phyloP scores from a whole-genome alignment of 2,113 vertebrate genomes.

The Myanophis thanlyinensis region DNA sequence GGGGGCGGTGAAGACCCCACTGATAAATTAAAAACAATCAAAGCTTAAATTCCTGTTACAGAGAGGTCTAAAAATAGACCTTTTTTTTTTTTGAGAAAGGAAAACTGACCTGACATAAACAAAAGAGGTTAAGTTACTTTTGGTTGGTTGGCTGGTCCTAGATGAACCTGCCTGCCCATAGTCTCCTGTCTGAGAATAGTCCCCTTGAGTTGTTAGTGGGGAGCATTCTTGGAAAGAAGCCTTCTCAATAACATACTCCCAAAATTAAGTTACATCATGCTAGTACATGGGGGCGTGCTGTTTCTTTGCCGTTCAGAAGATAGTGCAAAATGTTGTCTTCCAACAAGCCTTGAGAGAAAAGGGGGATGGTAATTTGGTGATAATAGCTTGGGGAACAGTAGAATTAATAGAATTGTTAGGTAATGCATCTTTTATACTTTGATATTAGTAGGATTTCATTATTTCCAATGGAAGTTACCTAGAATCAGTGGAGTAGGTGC shows the following conservation, averaged over 20 bases:
- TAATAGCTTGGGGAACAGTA: not conserved
- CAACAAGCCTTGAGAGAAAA: not conserved
- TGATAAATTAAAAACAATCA: not conserved
- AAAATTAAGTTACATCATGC: too few species aligned
- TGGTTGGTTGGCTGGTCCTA: not conserved
- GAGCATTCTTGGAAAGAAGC: not conserved
- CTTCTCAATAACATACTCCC: not conserved
- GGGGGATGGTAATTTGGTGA: not conserved
- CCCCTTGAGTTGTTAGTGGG: not conserved
- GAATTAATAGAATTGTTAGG: not conserved
- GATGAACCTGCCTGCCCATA: not conserved
- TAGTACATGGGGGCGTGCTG: not conserved
- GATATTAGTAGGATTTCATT: not conserved
- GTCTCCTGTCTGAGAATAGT: not conserved
- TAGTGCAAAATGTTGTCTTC: not conserved
- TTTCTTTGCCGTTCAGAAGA: not conserved
- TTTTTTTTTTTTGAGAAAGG: not conserved
- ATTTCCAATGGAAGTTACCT: not conserved
- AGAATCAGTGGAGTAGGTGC: not conserved
- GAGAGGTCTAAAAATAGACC: not conserved
- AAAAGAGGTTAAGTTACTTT: not conserved
- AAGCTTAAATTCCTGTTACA: not conserved
- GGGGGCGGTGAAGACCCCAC: rapidly evolving
- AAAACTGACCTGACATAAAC: not conserved
- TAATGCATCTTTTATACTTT: not conserved